These are phyloP conservation scores for Drosophila mulleri DNA, from an alignment of 2,888 invertebrate genomes.

Conservation along the genomic window DNA sequence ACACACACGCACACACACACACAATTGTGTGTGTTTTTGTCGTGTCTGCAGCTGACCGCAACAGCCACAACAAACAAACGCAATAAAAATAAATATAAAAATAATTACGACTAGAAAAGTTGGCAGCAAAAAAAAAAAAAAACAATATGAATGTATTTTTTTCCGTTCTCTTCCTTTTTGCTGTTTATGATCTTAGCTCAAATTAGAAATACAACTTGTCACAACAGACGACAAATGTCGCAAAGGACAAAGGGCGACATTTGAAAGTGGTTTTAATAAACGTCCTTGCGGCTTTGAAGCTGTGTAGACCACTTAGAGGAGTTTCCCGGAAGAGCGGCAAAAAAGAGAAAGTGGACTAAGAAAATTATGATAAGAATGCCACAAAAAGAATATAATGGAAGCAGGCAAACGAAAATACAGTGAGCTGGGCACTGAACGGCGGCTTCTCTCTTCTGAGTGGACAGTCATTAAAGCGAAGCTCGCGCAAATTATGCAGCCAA, in stretches of 20 bases:
- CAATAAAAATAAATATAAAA: conserved; percentile 66
- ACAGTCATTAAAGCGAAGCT: conserved; percentile 70
- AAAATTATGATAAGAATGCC: conserved; percentile 64
- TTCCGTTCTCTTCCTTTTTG: conserved; percentile 14
- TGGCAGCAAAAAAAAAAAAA: conserved; percentile 13
- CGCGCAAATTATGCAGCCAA: conserved; percentile 62
- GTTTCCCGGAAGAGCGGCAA: conserved; percentile 5
- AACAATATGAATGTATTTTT: conserved; percentile 3
- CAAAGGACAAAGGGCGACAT: conserved; percentile 27
- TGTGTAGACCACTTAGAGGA: conserved; percentile 41
- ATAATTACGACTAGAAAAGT: conserved; percentile 63
- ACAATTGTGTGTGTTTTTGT: conserved; percentile 25
- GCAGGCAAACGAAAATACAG: neutral
- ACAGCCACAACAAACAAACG: conserved; percentile 64
- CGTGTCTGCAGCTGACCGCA: conserved; percentile 49
- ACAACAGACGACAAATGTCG: conserved; percentile 31
- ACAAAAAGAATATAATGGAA: conserved; percentile 6
- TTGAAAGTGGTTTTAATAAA: conserved; percentile 63
- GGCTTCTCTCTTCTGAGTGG: conserved; percentile 17
- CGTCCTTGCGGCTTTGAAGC: conserved; percentile 68
- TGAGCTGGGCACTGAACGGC: conserved; percentile 13
- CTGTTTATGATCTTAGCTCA: conserved; percentile 28
- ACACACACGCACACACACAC: neutral
- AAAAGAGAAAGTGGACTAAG: conserved; percentile 37
- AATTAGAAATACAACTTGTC: conserved; percentile 56